Conservation (phyloP, 2,888 invertebrate genomes). For the Drosophila helvetica region DNA sequence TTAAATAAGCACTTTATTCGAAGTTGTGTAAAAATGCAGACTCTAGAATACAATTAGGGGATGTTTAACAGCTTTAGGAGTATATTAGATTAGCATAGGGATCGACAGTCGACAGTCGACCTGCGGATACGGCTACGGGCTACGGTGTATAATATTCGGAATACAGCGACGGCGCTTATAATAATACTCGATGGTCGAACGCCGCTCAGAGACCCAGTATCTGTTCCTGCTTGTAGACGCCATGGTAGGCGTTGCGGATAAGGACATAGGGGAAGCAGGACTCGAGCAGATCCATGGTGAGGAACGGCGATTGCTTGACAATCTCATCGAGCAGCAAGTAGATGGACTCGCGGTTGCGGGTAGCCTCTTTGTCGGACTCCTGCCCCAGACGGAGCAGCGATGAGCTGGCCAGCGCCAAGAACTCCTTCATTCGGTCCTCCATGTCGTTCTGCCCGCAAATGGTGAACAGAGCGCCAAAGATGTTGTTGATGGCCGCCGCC, state of each 20-base stretch:
- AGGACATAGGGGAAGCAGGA: conserved; percentile 99
- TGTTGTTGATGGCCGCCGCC: conserved; percentile 97
- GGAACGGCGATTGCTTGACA: conserved; percentile 98
- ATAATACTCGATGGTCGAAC: background rate
- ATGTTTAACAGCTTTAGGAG: conserved; percentile 63
- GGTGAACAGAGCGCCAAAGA: conserved; percentile 98
- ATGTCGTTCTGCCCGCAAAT: conserved; percentile 98
- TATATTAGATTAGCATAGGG: conserved; percentile 42
- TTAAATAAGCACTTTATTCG: conserved; percentile 70
- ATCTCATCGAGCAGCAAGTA: conserved; percentile 98
- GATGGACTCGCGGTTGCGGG: conserved; percentile 97
- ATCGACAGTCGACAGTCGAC: conserved; percentile 43
- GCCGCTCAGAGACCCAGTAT: conserved; percentile 65
- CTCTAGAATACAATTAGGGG: conserved; percentile 44
- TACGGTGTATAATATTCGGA: conserved; percentile 19
- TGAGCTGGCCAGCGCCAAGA: conserved; percentile 95
- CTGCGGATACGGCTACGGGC: conserved; percentile 32
- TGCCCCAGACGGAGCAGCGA: conserved; percentile 97
- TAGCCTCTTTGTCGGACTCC: conserved; percentile 97
- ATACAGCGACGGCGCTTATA: background rate
- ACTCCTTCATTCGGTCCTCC: conserved; percentile 99
- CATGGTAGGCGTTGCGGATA: conserved; percentile 98
- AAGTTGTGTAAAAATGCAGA: conserved; percentile 69
- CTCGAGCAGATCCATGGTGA: conserved; percentile 99
- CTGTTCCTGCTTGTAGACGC: conserved; percentile 95